Conservation (phyloP, 2,797 vertebrate species). For the Esox masquinongy region DNA sequence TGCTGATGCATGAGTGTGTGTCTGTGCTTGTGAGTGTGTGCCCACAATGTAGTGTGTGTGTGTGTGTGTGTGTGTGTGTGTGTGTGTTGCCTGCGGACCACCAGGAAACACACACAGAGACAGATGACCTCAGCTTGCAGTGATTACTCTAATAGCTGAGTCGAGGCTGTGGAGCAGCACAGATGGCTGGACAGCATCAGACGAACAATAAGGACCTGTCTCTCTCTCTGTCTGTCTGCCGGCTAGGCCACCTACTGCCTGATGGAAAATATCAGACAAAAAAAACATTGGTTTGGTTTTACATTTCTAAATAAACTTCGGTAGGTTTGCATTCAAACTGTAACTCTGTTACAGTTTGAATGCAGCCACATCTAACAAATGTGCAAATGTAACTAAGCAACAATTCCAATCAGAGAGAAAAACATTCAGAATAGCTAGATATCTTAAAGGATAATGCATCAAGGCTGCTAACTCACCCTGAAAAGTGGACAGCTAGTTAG, state of each 20-base stretch:
- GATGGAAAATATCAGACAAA: conserved; percentile 15
- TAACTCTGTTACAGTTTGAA: too few species aligned
- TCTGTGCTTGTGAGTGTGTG: conserved; percentile 7
- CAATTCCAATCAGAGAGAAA: too few species aligned
- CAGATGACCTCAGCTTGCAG: conserved; percentile 62
- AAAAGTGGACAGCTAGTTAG: too few species aligned
- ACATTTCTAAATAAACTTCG: too few species aligned
- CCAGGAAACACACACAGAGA: conserved; percentile 47
- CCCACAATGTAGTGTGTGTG: neutral
- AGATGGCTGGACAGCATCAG: conserved; percentile 41
- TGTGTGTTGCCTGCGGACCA: conserved; percentile 38
- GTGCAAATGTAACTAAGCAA: too few species aligned
- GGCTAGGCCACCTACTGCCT: conserved; percentile 6
- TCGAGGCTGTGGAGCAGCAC: conserved; percentile 30
- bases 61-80: conserved; percentile 20
- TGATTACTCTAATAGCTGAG: conserved; percentile 49
- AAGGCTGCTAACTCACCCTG: too few species aligned
- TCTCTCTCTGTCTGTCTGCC: neutral
- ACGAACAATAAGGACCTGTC: conserved; percentile 3
- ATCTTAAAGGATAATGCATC: too few species aligned
- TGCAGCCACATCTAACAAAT: too few species aligned
- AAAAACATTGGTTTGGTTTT: neutral
- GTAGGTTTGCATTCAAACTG: too few species aligned
- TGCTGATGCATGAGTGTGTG: conserved; percentile 6
- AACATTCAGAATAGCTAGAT: too few species aligned